Base-by-base conservation (phyloP, 2,888 invertebrate genomes). In the Hemicrepidius hirtus region DNA sequence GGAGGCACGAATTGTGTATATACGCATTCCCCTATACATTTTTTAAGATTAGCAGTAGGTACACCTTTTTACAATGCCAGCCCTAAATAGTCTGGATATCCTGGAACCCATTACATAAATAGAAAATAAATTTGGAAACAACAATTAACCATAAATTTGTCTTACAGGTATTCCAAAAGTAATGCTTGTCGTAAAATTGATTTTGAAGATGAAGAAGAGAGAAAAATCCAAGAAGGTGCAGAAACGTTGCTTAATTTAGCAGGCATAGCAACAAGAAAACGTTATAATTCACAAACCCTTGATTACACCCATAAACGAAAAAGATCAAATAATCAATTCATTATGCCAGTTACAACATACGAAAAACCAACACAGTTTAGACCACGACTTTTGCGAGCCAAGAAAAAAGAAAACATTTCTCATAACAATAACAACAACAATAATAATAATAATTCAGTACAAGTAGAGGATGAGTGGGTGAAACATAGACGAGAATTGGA, bases 241-340 rank as follows among this genome's bases (percentile, higher is more conserved):
- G 94, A 94, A 81, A 94, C 94, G 0, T 86, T 95, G 75, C 87
- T 95, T 50, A 94, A 94, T 83, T 87, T 95, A 68, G 94, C 94
- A 0, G 93, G 93, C 20, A 85, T 86, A 64, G 79, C 84, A 13
- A 84, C 85, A 44, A 77, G 84, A 53, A 86, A 84, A 71, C 83
- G 86, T 62, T 78, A 76, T 57, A 80, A 78, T 72, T 80, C 81
- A 10, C 70, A 68, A 44, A 76, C 65, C 46, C 24, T 65, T 32
- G 72, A 75, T 20, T 70, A 69, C 41, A 64, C 28, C 53, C 63
- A 70, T 12, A 74, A 73, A 57, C 32, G 72, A 20, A 72, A 55
- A 63, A 59, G 46, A 67, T 24, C 44, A 9, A 70, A 55, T 21
- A 62, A 57, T 21, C 63, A 74, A 44, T 74, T 71, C 44, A 60